Percentiles rank a stretch among this genome's conserved stretches.
Evolutionary conservation across 2,888 invertebrate species (phyloP).

Genomic region (Zaprionus bogoriensis): DNA sequence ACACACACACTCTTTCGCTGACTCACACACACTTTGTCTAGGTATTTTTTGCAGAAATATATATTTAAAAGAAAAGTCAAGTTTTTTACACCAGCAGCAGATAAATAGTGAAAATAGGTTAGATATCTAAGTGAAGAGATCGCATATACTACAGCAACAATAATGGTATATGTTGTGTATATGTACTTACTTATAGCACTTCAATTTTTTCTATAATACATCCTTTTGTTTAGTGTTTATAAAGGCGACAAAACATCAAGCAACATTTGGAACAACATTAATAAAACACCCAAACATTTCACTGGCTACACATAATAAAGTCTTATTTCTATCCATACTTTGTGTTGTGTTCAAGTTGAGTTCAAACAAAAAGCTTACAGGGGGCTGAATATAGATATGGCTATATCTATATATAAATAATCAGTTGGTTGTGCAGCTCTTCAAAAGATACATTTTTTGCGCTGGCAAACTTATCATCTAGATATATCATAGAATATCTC

Average conservation of each 20-base stretch:
- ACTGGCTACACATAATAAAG: constrained; percentile 33
- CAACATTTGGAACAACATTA: constrained; percentile 31
- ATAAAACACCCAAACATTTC: constrained; percentile 42
- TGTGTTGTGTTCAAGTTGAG: constrained; percentile 3
- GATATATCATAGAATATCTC: no score
- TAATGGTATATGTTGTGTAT: constrained; percentile 25
- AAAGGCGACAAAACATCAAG: constrained; percentile 5
- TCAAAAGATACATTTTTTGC: no score
- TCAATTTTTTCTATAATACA: constrained; percentile 27
- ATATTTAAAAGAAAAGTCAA: constrained; percentile 9
- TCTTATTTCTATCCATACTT: constrained; percentile 21
- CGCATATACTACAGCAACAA: constrained; percentile 47
- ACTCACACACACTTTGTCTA: not conserved
- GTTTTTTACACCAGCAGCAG: constrained; percentile 27
- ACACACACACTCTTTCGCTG: not conserved
- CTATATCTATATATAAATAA: no score
- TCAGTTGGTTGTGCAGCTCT: no score
- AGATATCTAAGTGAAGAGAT: constrained; percentile 41
- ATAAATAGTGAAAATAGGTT: constrained; percentile 30
- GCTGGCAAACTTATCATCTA: no score
- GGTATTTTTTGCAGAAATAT: constrained; percentile 7
- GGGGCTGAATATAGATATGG: no score
- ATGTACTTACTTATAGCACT: constrained; percentile 36
- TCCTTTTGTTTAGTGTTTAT: constrained; percentile 37
- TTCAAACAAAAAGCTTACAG: not conserved